Evolutionary conservation across 2,797 vertebrate species (phyloP), one percentile per base, ranked within the genome.

Genomic region (Silurus lanzhouensis): DNA sequence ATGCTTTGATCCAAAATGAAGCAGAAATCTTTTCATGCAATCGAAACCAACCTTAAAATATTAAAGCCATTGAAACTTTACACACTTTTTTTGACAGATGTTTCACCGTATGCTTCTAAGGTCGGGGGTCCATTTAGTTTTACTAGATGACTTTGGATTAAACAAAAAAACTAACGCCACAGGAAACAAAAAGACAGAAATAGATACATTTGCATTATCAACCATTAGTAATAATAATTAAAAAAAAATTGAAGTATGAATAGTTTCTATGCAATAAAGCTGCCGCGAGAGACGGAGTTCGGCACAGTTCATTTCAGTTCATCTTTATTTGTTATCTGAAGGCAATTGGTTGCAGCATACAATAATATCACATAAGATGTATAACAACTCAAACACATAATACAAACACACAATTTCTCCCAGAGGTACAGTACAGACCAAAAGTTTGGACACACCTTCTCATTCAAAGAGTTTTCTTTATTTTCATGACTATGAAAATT

Each of bases 61-160:
- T 71, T 71, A 70, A 38, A 44, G 19, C 67, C 8, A 71, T 46
- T 46, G 5, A 22, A 72, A 48, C 44, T 22, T 48, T 20, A 48
- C 46, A 38, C 13, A 5, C 14, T 3, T 55, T 55, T 72, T 75
- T 27, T 55, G 48, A 75, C 72, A 75, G 72, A 57, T 77, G 75
- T 77, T 77, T 77, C 9, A 17, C 55, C 57, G 14, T 57, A 10
- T 57, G 74, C 22, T 25, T 57, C 48, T 60, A 55, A 77, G 27
- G 55, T 77, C 31, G 14, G 76, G 31, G 31, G 76, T 61, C 76
- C 58, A 78, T 19, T 78, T 78, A 78, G 31, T 78, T n/a, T 20
- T 31, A n/a, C 76, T 46, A 78, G 19, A 78, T 58, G 44, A n/a
- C 31, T 22, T 31, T 15, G 57, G 74, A 52, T 72, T 38, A 12